Base-by-base conservation (phyloP, 1,140 invertebrate species). In the Hydropsyche tenuis region DNA sequence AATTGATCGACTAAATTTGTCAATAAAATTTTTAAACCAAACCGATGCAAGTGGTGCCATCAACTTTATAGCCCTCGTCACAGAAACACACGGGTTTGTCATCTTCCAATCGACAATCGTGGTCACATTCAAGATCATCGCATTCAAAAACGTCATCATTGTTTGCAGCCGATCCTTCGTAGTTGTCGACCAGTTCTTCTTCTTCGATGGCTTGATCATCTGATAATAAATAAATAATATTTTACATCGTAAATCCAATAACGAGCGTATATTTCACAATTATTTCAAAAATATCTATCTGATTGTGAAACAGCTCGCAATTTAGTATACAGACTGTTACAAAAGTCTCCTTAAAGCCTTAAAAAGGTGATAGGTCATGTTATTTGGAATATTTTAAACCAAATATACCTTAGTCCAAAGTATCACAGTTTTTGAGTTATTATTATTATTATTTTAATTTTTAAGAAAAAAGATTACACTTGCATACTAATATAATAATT, bases 1-100 rank as follows among this genome's bases (percentile, higher is more conserved):
- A 25, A 42, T 1, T 7, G 16, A 64, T n/a, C 6, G 14, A 22
- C 30, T 72, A 11, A n/a, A 65, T 43, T 63, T 7, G 14, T 23
- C 20, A 46, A 48, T 66, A 51, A 11, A 20, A 14, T 53, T 6
- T 12, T 6, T 37, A 27, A 25, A 1, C 22, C 77, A 64, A 62
- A 83, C 82, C 82, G 53, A 78, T 76, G 66, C 82, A 83, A 7
- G 46, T 77, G 6, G 74, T 69, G 18, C 79, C 80, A 68, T 82
- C 80, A n/a, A 76, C 68, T 0, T 77, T 74, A 74, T 82, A 83
- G 0, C 82, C 82, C 3, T 74, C 56, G 43, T 74, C 73, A 66
- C 82, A 84, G 37, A 77, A 78, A 37, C 82, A 83, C 25, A 78
- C 75, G 0, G 80, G 78, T 0, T 80, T 79, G 46, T 78, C 80